Evolutionary conservation across 2,888 invertebrate species (phyloP).

Genomic region (Molorchus minor): DNA sequence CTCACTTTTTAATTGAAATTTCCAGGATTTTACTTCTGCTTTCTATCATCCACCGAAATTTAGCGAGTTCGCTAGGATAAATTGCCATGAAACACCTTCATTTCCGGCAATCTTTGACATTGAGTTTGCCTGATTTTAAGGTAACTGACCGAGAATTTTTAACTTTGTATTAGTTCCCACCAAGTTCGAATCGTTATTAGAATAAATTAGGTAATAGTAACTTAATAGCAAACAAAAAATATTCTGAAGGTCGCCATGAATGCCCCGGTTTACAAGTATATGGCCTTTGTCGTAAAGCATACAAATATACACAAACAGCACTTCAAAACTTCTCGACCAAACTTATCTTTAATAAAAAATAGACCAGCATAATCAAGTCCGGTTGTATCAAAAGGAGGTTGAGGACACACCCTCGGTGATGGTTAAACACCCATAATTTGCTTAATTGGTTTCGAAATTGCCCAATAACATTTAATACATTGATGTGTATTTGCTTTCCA

Average conservation of each 20-base stretch:
- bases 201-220: not conserved
- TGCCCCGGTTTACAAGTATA: not conserved
- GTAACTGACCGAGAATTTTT: not conserved
- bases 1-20: conserved; percentile 19
- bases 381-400: conserved; percentile 10
- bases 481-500: too few species aligned
- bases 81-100: not conserved
- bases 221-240: not conserved
- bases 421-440: conserved; percentile 27
- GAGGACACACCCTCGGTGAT: conserved; percentile 12
- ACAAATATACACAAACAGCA: conserved; percentile 9
- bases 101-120: not conserved
- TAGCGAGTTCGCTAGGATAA: not conserved
- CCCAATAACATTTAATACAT: conserved; percentile 28
- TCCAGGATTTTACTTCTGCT: too few species aligned
- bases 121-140: not conserved
- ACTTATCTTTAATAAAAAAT: not conserved
- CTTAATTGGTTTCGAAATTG: not conserved
- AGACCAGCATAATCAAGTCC: conserved; percentile 25
- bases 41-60: conserved; percentile 17
- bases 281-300: conserved; percentile 8
- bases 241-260: conserved; percentile 2
- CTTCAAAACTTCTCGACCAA: not conserved
- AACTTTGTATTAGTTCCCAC: not conserved
- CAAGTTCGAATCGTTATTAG: not conserved